Percentiles rank a stretch among this genome's conserved stretches.
Conservation (phyloP, 1,140 invertebrate genomes). For the Ephestia elutella region DNA sequence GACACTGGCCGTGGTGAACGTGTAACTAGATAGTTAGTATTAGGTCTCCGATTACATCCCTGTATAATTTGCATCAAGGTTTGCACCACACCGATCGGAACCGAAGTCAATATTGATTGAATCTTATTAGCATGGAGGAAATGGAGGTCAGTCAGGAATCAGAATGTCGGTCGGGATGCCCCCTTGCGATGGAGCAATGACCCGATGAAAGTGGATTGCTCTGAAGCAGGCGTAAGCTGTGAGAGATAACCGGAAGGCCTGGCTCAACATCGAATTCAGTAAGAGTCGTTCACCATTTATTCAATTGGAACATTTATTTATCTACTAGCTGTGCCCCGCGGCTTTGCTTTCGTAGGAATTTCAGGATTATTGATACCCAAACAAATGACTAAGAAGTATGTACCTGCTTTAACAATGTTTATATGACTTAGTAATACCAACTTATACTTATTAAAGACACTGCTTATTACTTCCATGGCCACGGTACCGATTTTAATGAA, state of each 20-base stretch:
- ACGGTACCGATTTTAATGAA: no score
- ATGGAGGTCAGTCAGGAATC: conserved; percentile 27
- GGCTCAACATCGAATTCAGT: conserved; percentile 43
- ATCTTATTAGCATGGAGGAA: conserved; percentile 18
- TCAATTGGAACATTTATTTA: no score
- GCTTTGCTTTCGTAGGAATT: no score
- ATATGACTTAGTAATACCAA: no score
- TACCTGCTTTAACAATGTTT: no score
- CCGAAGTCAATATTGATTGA: neutral
- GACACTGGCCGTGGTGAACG: neutral
- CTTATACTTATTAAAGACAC: no score
- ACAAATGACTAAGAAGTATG: no score
- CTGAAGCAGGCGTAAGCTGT: conserved; percentile 40
- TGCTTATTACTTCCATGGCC: no score
- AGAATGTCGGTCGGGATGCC: conserved; percentile 35
- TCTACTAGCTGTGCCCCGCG: no score
- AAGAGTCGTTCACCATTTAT: conserved; percentile 36
- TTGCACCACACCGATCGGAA: neutral
- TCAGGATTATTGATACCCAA: no score
- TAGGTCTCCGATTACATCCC: neutral
- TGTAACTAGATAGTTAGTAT: neutral
- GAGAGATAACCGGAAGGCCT: conserved; percentile 49
- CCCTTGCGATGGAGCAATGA: conserved; percentile 55
- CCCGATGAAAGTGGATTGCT: conserved; percentile 58
- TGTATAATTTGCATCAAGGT: neutral